A percentile compares a stretch with the other conserved stretches of the same genome.
phyloP scores from a whole-genome alignment of 1,140 invertebrate genomes.

The Camponotus pennsylvanicus region DNA sequence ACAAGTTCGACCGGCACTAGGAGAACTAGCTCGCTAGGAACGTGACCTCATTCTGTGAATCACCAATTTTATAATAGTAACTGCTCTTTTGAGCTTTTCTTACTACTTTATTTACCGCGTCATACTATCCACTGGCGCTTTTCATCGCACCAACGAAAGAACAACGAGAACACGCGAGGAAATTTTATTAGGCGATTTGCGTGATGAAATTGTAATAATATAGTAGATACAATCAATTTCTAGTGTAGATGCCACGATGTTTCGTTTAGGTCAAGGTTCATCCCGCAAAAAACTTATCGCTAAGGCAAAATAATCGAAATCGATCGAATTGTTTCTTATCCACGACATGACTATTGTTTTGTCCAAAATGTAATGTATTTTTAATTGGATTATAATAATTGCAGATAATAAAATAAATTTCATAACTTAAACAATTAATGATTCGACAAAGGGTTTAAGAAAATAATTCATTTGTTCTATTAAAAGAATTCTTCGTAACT shows the following conservation, averaged over 20 bases:
- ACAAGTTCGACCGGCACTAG: slow-evolving; percentile 76
- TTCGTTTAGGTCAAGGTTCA: slow-evolving; percentile 26
- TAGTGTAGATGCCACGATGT: background rate
- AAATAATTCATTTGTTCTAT: background rate
- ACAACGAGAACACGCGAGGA: background rate
- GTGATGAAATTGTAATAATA: slow-evolving; percentile 18
- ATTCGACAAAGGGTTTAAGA: background rate
- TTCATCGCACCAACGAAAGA: slow-evolving; percentile 34
- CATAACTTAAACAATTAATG: background rate
- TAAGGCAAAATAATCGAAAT: background rate
- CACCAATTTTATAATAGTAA: slow-evolving; percentile 85
- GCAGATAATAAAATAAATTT: background rate
- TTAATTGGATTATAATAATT: background rate
- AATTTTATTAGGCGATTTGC: background rate
- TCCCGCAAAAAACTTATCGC: background rate
- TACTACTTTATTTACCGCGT: slow-evolving; percentile 67
- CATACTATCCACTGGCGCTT: background rate
- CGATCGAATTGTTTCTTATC: background rate
- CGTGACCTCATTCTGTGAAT: slow-evolving; percentile 83
- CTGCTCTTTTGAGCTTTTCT: slow-evolving; percentile 65
- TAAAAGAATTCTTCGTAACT: background rate
- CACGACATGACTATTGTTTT: too few species aligned
- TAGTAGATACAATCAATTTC: background rate
- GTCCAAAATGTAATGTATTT: too few species aligned
- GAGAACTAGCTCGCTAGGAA: slow-evolving; percentile 71